Percentiles rank a stretch among this genome's conserved stretches.
These are phyloP conservation scores for Lanius collurio DNA, from an alignment of 2,113 vertebrate genomes.

Conservation along the genomic window DNA sequence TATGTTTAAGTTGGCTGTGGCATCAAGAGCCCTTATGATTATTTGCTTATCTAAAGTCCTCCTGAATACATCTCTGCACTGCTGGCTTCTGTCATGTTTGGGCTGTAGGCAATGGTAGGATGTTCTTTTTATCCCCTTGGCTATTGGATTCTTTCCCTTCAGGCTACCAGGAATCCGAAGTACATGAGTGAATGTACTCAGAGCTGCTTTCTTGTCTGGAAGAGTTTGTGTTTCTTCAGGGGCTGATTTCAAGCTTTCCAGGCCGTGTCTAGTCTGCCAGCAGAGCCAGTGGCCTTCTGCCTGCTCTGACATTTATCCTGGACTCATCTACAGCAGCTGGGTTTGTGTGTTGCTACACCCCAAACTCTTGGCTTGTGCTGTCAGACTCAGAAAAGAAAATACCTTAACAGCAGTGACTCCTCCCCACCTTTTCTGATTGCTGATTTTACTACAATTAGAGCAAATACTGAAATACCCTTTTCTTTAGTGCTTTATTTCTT, in stretches of 20 bases:
- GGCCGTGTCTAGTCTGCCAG: neutral
- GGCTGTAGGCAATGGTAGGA: neutral
- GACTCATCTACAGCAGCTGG: neutral
- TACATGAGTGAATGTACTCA: neutral
- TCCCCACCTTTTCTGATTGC: neutral
- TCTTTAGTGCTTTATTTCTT: neutral
- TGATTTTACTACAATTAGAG: neutral
- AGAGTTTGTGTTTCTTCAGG: neutral
- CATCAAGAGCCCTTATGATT: neutral
- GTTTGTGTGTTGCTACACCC: neutral
- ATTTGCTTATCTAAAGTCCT: conserved; percentile 17
- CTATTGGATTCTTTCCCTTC: neutral
- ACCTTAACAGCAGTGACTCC: neutral
- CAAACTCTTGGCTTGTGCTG: neutral
- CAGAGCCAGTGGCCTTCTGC: neutral
- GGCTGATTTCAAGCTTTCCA: neutral
- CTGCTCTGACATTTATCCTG: neutral
- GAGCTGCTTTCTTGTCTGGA: neutral
- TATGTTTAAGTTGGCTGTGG: conserved; percentile 27
- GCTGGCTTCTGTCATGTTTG: neutral
- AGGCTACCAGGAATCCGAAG: neutral
- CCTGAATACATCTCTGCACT: neutral
- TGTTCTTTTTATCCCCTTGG: neutral
- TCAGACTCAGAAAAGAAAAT: neutral
- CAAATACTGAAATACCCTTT: neutral